phyloP scores from a whole-genome alignment of 1,140 invertebrate species.

The Drosophila parvula region DNA sequence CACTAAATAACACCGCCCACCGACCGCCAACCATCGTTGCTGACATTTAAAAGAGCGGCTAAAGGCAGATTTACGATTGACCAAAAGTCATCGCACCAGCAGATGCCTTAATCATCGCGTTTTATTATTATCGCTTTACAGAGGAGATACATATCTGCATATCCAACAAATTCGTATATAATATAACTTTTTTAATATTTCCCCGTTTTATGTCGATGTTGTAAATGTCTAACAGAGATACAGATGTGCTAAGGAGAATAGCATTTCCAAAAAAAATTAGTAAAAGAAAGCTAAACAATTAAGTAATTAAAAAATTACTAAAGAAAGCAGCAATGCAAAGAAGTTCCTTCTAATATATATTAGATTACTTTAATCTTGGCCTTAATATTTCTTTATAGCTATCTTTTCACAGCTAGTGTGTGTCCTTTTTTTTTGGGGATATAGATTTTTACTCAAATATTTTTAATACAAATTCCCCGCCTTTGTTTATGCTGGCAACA shows the following conservation, averaged over 20 bases:
- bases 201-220: not conserved
- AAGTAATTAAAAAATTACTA: too few species aligned
- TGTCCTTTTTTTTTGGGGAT: not conserved
- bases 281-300: too few species aligned
- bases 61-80: conserved; percentile 68
- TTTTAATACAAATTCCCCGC: not conserved
- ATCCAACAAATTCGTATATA: not conserved
- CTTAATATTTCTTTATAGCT: not conserved
- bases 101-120: conserved; percentile 14
- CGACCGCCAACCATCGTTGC: conserved; percentile 15
- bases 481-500: conserved; percentile 1
- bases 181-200: not conserved
- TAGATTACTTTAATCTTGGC: not conserved
- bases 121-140: not conserved
- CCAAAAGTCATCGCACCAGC: conserved; percentile 36
- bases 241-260: not conserved
- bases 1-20: not conserved
- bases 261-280: not conserved
- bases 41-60: conserved; percentile 45
- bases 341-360: not conserved
- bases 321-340: too few species aligned
- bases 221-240: too few species aligned
- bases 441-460: not conserved
- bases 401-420: not conserved
- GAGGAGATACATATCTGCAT: not conserved